phyloP scores from a whole-genome alignment of 2,113 vertebrate genomes.

The Paradoxurus hermaphroditus region DNA sequence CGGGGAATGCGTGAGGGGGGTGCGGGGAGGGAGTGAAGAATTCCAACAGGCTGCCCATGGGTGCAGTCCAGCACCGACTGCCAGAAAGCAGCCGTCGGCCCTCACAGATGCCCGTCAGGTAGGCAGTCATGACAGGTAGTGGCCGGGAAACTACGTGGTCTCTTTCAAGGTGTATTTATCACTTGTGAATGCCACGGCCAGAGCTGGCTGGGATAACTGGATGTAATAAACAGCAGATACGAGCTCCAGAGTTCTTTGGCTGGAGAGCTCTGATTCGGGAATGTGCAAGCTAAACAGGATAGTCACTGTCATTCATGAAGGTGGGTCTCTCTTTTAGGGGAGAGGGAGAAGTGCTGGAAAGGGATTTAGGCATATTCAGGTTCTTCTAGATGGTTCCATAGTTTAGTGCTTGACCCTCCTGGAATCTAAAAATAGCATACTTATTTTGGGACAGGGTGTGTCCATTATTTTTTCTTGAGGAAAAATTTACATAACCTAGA shows the following conservation, averaged over 20 bases:
- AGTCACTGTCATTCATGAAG: not conserved
- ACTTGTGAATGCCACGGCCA: not conserved
- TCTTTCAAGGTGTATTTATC: not conserved
- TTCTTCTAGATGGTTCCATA: not conserved
- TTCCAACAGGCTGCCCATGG: not conserved
- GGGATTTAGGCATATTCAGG: not conserved
- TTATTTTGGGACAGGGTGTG: not conserved
- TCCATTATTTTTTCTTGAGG: not conserved
- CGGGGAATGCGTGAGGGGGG: accelerated
- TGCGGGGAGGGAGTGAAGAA: not conserved
- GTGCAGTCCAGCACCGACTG: not conserved
- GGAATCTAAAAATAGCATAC: not conserved
- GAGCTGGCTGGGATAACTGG: not conserved
- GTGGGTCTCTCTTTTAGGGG: not conserved
- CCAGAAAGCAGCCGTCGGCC: too few relatives aligned
- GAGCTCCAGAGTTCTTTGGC: not conserved
- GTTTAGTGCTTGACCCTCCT: not conserved
- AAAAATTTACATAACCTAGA: not conserved
- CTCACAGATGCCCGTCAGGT: not conserved
- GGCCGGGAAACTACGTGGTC: not conserved
- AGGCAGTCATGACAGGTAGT: not conserved
- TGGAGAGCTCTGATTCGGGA: not conserved
- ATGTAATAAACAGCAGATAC: not conserved
- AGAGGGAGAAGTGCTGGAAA: not conserved
- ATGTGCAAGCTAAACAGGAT: not conserved